Percentiles rank a stretch among this genome's conserved stretches.
phyloP scores from a whole-genome alignment of 2,113 vertebrate genomes.

The Pipra filicauda region DNA sequence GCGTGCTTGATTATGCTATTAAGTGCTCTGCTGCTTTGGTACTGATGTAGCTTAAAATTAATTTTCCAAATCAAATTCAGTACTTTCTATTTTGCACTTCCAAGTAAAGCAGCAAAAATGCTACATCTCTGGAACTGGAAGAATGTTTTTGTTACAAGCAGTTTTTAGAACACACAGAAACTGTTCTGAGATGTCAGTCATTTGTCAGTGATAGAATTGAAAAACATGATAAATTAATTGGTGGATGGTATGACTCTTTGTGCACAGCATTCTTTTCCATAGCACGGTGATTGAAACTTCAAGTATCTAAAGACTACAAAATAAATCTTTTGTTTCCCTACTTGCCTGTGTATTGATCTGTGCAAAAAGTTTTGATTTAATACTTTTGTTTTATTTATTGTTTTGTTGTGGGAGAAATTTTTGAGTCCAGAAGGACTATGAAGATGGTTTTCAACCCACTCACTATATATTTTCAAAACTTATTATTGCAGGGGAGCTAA shows the following conservation, averaged over 20 bases:
- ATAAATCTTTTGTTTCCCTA: conserved; percentile 25
- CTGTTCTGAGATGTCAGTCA: not conserved
- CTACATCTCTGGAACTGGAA: not conserved
- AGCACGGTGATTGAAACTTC: not conserved
- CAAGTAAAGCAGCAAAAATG: not conserved
- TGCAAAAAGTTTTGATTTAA: not conserved
- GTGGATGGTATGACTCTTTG: not conserved
- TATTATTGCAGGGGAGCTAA: not conserved
- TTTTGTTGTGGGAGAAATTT: not conserved
- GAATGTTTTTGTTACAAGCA: not conserved
- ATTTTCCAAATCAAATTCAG: not conserved
- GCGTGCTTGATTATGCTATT: not conserved
- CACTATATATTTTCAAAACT: not conserved
- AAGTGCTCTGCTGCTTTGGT: not conserved
- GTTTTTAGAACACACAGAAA: not conserved
- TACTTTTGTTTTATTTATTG: not conserved
- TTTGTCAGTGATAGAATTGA: not conserved
- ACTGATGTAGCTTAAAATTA: not conserved
- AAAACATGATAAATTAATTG: not conserved
- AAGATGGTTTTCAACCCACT: not conserved
- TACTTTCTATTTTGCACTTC: not conserved
- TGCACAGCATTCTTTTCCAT: conserved; percentile 3
- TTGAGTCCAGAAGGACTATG: not conserved
- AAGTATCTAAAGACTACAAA: not conserved
- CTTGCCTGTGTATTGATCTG: not conserved